Percentiles rank a stretch among this genome's conserved stretches.
Evolutionary conservation across 2,797 vertebrate species (phyloP).

Genomic region (Coregonus ussuriensis): DNA sequence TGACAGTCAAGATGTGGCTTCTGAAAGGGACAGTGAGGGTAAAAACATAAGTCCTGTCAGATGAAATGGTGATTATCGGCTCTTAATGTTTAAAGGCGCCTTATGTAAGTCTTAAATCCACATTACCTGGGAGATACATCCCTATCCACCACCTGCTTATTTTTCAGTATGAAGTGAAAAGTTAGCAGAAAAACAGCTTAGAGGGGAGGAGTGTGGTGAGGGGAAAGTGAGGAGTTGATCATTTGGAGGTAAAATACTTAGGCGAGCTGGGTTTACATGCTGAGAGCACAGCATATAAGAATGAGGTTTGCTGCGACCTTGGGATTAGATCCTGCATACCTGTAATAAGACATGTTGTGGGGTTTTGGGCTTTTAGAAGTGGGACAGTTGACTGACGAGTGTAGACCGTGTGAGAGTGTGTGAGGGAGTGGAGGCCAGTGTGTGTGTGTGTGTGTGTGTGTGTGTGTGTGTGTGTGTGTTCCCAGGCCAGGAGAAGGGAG

Average conservation of each 20-base stretch:
- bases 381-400: conserved; percentile 20
- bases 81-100: conserved; percentile 6
- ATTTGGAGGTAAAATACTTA: conserved; percentile 18
- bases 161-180: conserved; percentile 8
- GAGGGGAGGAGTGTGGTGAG: background rate
- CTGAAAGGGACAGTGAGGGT: conserved; percentile 1
- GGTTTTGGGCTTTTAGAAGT: conserved; percentile 26
- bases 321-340: conserved; percentile 40
- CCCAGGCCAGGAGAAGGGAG: background rate
- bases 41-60: background rate
- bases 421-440: background rate
- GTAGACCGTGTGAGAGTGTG: background rate
- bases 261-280: conserved; percentile 25
- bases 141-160: conserved; percentile 7
- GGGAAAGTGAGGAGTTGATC: conserved; percentile 2
- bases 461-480: background rate
- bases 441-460: background rate
- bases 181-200: conserved; percentile 45
- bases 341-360: conserved; percentile 19
- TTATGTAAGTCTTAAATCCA: conserved; percentile 33
- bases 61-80: conserved; percentile 23
- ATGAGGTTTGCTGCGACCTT: conserved; percentile 43
- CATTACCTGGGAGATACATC: conserved; percentile 26
- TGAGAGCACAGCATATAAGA: conserved; percentile 35
- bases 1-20: background rate